phyloP scores from a whole-genome alignment of 2,113 vertebrate genomes.

The Grus americana region DNA sequence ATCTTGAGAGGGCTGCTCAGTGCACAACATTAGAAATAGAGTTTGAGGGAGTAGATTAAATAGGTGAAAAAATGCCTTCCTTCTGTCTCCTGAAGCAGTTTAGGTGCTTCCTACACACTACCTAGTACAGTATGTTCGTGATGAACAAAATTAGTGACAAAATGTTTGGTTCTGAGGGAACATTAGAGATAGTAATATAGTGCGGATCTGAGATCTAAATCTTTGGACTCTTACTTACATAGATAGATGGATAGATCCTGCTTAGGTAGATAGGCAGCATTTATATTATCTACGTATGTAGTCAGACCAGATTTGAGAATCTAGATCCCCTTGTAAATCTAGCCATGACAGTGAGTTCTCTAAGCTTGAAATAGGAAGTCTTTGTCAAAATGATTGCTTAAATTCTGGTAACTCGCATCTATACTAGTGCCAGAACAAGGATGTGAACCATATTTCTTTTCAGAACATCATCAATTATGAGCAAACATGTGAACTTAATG shows the following conservation, averaged over 20 bases:
- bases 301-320: background rate
- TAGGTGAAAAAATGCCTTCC: background rate
- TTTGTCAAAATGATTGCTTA: background rate
- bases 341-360: background rate
- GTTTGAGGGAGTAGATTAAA: background rate
- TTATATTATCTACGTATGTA: background rate
- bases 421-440: background rate
- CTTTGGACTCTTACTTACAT: background rate
- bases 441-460: background rate
- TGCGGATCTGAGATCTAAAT: background rate
- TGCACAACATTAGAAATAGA: background rate
- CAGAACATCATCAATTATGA: background rate
- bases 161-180: background rate
- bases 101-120: background rate
- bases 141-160: background rate
- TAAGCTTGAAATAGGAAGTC: background rate
- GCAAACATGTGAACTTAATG: accelerated
- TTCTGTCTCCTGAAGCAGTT: background rate
- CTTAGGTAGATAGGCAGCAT: background rate
- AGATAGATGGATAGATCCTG: background rate
- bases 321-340: background rate
- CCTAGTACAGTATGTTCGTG: background rate
- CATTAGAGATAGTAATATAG: background rate
- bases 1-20: background rate
- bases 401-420: background rate